These are phyloP conservation scores for Zalophus californianus DNA, from an alignment of 2,797 vertebrate species.

Conservation along the genomic window DNA sequence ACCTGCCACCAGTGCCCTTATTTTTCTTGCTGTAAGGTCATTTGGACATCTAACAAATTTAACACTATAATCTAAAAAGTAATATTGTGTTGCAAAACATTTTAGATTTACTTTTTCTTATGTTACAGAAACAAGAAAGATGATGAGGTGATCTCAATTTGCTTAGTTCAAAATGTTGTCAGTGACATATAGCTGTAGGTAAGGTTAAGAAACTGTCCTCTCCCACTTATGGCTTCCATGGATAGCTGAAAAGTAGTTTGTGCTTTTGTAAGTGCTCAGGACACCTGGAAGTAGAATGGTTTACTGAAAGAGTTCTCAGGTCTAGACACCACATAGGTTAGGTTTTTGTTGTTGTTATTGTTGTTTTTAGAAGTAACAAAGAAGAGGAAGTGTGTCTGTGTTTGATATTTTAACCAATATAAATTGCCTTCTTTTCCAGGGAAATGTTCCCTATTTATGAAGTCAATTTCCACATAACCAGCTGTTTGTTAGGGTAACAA, in stretches of 20 bases:
- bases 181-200: neutral
- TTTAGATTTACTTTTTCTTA: slow-evolving; percentile 23
- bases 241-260: neutral
- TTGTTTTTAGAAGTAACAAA: slow-evolving; percentile 51
- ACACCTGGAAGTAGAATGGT: neutral
- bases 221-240: neutral
- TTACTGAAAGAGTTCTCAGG: neutral
- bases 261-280: neutral
- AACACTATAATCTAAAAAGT: neutral
- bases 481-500: slow-evolving; percentile 65
- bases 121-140: slow-evolving; percentile 1
- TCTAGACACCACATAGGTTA: slow-evolving; percentile 9
- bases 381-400: neutral
- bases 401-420: slow-evolving; percentile 66
- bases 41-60: slow-evolving; percentile 34
- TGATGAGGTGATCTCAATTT: neutral
- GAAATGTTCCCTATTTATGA: slow-evolving; percentile 57
- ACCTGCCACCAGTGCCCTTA: neutral
- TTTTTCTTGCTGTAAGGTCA: neutral
- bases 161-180: neutral
- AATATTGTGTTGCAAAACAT: neutral
- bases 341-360: neutral
- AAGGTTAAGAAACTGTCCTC: slow-evolving; percentile 4
- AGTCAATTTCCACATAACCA: slow-evolving; percentile 72
- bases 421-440: slow-evolving; percentile 56